Evolutionary conservation across 2,113 vertebrate species (phyloP), one percentile per base, ranked within the genome.

Genomic region (Malurus alboscapulatus): DNA sequence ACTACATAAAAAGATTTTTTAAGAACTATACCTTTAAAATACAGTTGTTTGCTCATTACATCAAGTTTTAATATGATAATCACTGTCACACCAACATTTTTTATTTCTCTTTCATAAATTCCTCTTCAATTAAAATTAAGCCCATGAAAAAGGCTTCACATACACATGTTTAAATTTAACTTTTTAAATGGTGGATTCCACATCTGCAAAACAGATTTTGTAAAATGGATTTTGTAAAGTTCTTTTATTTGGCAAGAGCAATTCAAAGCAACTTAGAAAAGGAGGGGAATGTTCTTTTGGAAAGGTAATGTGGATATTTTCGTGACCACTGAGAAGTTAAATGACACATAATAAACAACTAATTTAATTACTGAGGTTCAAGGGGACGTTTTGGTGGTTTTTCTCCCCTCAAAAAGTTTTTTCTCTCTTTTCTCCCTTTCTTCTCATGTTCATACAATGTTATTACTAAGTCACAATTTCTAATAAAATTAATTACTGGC

Each of bases 131-230:
- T 26, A 82, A 73, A 72, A 34, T 38, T 38, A 38, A 38, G 51
- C 71, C 22, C 17, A 36, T 17, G 36, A 91, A 96, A 93, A 84
- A 85, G 9, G 76, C 13, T 79, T 69, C 14, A 73, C 42, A 88
- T 29, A 87, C 21, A 72, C 6, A 77, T 87, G 67, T 73, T 94
- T 88, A 94, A 94, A 87, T 77, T 94, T 61, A 92, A 89, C 68
- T 92, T 96, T 96, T 91, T 87, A 73, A 96, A 97, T 96, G 82
- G 79, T 96, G 94, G 91, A 95, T 93, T 97, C 90, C 93, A 98
- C 98, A 98, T 98, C 98, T 99, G 98, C 92, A 97, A 83, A 98
- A 98, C 97, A 98, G 96, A 98, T 98, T 98, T 48, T 98, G 98
- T 84, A 97, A 78, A 98, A 98, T 96, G 98, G 95, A 98, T 98